Evolutionary conservation across 2,888 invertebrate genomes (phyloP).

Genomic region (Athetis lepigone): DNA sequence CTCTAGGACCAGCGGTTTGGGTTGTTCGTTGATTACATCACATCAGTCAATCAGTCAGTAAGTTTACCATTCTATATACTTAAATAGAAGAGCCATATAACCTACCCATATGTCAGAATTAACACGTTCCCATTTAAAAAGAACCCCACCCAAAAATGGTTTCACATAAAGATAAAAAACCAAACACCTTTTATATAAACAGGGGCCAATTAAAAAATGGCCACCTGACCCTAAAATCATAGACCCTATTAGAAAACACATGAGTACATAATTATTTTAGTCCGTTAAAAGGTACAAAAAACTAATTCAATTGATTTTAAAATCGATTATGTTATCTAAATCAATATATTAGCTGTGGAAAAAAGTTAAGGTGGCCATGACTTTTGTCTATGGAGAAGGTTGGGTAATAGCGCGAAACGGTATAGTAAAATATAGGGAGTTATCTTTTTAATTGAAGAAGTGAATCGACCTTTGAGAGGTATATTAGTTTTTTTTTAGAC

Average conservation of each 20-base stretch:
- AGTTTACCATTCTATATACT: too few species aligned
- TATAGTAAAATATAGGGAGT: background rate
- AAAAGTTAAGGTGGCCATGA: constrained; percentile 25
- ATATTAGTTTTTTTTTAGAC: background rate
- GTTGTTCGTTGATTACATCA: too few species aligned
- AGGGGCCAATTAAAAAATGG: constrained; percentile 64
- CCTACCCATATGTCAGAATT: constrained; percentile 42
- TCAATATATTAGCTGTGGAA: constrained; percentile 75
- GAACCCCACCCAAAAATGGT: constrained; percentile 54
- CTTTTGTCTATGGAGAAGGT: constrained; percentile 29
- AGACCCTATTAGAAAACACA: constrained; percentile 68
- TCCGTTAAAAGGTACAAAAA: constrained; percentile 68
- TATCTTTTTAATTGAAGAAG: background rate
- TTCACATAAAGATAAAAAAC: constrained; percentile 60
- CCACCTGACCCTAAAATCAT: constrained; percentile 62
- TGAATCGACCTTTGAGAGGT: background rate
- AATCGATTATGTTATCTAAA: constrained; percentile 85
- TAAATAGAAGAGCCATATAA: constrained; percentile 41
- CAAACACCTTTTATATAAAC: constrained; percentile 66
- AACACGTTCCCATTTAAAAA: constrained; percentile 55
- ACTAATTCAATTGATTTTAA: constrained; percentile 78
- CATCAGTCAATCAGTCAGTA: too few species aligned
- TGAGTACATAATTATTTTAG: constrained; percentile 73
- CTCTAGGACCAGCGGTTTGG: too few species aligned
- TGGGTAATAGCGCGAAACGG: constrained; percentile 32